Evolutionary conservation across 2,888 invertebrate genomes (phyloP).

Genomic region (Diaphora mendica): DNA sequence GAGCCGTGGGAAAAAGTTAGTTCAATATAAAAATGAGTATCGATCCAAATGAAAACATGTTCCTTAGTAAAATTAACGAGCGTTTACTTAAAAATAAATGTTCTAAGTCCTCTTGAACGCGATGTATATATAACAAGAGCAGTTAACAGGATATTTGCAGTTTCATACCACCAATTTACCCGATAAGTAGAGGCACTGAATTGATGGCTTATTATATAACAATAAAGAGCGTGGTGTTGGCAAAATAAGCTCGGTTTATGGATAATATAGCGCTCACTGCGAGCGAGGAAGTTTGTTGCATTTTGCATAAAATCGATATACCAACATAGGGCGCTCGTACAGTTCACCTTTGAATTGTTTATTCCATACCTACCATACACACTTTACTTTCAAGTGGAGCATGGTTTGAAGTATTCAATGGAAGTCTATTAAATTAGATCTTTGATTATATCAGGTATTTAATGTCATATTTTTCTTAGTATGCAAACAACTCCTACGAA

Average conservation of each 20-base stretch:
- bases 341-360: constrained; percentile 41
- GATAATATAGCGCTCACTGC: constrained; percentile 68
- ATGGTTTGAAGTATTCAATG: constrained; percentile 1
- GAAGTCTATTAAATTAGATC: constrained; percentile 1
- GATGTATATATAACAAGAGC: neutral
- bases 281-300: constrained; percentile 72
- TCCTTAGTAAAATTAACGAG: neutral
- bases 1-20: neutral
- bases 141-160: constrained; percentile 31
- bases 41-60: neutral
- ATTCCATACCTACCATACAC: constrained; percentile 27
- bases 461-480: neutral
- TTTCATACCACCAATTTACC: constrained; percentile 55
- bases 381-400: constrained; percentile 19
- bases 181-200: constrained; percentile 65
- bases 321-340: constrained; percentile 60
- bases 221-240: constrained; percentile 63
- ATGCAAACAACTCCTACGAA: neutral
- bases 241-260: constrained; percentile 70
- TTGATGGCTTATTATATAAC: constrained; percentile 69
- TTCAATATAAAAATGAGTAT: neutral
- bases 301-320: constrained; percentile 83
- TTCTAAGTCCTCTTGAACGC: neutral
- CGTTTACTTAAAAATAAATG: neutral
- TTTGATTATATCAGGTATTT: neutral